Evolutionary conservation across 2,113 vertebrate genomes (phyloP), one percentile per base, ranked within the genome.

Genomic region (Engraulis encrasicolus): DNA sequence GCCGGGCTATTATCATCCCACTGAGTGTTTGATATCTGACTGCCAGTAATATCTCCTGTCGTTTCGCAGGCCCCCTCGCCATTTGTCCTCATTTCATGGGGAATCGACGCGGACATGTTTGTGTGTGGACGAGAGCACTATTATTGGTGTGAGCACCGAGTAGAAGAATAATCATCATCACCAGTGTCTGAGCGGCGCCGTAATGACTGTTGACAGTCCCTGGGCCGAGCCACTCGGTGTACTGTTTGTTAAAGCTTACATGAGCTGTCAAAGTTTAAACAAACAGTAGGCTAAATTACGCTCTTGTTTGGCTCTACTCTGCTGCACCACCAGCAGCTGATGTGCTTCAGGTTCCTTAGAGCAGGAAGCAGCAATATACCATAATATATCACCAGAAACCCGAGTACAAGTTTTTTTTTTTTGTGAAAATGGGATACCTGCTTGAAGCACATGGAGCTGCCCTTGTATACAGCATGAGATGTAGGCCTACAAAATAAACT

Each of bases 81-180:
- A 66, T 66, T 66, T 66, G 27, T 66, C 23, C 58, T 66, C 15
- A 66, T 66, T 66, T 66, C 58, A 66, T 66, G 58, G 58, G 58
- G 23, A n/a, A 66, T 66, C 58, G 27, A 66, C 58, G 11, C 58
- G 14, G 58, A 66, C 58, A 66, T 66, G 58, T 66, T 66, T 31
- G 58, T 66, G 58, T 66, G 58, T 31, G 58, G 58, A 66, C 12
- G 27, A 66, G 58, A 66, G n/a, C 27, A 1, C 58, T 9, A 66
- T 27, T 66, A 31, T 66, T n/a, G 58, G 12, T 66, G 23, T 31
- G 58, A 66, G 12, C 11, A 23, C 27, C 6, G 6, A 27, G 20
- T n/a, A n/a, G n/a, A n/a, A n/a, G 19, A 66, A 66, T n/a, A 31
- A 31, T 31, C 27, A 66, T 31, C 58, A 15, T 66, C n/a, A n/a